Base-by-base conservation (phyloP, 2,797 vertebrate genomes). In the Acanthornis magna region DNA sequence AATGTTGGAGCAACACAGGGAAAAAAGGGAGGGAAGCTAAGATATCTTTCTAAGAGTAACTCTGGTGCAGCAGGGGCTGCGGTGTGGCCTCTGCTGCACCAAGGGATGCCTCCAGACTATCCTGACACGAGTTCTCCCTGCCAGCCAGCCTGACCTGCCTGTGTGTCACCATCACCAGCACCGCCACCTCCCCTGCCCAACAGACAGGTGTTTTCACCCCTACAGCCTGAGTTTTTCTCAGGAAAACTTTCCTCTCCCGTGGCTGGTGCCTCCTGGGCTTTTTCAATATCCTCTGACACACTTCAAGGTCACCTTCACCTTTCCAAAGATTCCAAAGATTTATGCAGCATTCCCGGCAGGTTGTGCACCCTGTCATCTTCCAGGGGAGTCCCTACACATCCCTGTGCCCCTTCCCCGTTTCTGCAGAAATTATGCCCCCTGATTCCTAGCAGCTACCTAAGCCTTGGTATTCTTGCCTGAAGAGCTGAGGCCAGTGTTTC, bases 1-100 rank as follows among this genome's bases (percentile, higher is more conserved):
- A 38, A 36, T 1, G 0, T 12, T 15, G 55, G 55, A 76, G 62
- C 5, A 4, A 15, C 3, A 9, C 0, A 3, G 5, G 30, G 12
- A 6, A 68, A 58, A 16, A 0, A n/a, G 32, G 47, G 54, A 72
- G 18, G n/a, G 54, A 61, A 66, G 26, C 2, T 1, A 7, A 18
- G 12, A 66, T 34, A 12, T 32, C 7, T 27, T 45, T 14, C 3
- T 6, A 25, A 26, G 25, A 32, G 30, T 47, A 22, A 13, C 18
- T 36, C 2, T 3, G 13, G 47, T 3, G 2, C 3, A 7, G 55
- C 60, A 30, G 58, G 57, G 43, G 34, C 30, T 74, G 29, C 1
- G 0, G 12, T 6, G 1, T 40, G 55, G 30, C 54, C 48, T 15
- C 30, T 2, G 1, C 18, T 29, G 45, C 25, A 8, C 3, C 1